Percentiles rank a stretch among this genome's conserved stretches.
These are phyloP conservation scores for Carcinoscorpius rotundicauda DNA, from an alignment of 1,140 invertebrate genomes.

Conservation along the genomic window DNA sequence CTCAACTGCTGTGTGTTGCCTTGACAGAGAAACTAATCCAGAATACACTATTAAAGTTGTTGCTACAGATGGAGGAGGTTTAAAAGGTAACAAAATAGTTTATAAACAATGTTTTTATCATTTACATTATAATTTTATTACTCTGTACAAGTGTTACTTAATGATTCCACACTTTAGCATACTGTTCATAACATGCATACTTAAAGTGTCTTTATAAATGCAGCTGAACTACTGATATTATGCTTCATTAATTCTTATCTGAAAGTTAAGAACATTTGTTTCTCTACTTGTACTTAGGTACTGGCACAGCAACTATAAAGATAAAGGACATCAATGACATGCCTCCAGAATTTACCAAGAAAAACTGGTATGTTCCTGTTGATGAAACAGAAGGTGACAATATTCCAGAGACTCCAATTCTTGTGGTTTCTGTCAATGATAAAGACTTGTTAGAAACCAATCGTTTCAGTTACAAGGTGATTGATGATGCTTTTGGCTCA, in stretches of 20 bases:
- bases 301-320: conserved; percentile 28
- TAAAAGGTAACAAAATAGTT: conserved; percentile 21
- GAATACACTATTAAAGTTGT: conserved; percentile 91
- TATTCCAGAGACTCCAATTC: conserved; percentile 85
- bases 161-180: no score
- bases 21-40: conserved; percentile 84
- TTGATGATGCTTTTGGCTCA: conserved; percentile 85
- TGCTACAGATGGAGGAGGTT: conserved; percentile 30
- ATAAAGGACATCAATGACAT: conserved; percentile 42
- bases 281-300: conserved; percentile 55
- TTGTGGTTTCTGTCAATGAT: conserved; percentile 88
- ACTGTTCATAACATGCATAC: no score
- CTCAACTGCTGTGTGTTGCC: conserved; percentile 84
- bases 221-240: no score
- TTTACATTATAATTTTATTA: no score
- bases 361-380: conserved; percentile 90
- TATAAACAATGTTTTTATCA: no score
- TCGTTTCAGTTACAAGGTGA: conserved; percentile 90
- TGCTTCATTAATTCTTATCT: no score
- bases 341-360: conserved; percentile 90
- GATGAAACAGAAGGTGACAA: conserved; percentile 91
- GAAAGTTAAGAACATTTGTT: no score
- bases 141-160: no score
- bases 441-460: conserved; percentile 77
- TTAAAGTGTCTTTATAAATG: no score